Percentiles rank a stretch among this genome's conserved stretches.
phyloP scores from a whole-genome alignment of 2,113 vertebrate genomes.

The Protobothrops flavoviridis region DNA sequence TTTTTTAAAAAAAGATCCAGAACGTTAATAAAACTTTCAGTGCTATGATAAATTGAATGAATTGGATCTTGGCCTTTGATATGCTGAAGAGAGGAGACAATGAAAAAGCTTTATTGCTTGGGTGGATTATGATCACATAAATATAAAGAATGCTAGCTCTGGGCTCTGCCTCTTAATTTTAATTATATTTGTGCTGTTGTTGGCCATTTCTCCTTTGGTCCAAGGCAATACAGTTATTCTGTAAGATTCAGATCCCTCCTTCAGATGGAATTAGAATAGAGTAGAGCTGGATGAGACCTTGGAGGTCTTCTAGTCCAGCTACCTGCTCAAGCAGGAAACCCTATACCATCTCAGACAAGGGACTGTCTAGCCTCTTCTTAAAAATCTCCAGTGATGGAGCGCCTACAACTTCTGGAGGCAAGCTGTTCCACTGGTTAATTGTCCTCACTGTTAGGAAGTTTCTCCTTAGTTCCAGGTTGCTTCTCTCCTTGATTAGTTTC shows the following conservation, averaged over 20 bases:
- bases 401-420: too few species aligned
- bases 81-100: background rate
- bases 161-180: background rate
- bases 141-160: background rate
- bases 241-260: background rate
- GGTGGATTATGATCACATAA: background rate
- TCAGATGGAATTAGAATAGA: background rate
- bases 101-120: background rate
- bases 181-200: background rate
- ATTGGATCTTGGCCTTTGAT: background rate
- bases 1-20: background rate
- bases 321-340: too few species aligned
- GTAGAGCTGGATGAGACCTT: too few species aligned
- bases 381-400: too few species aligned
- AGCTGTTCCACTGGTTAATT: too few species aligned
- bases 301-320: too few species aligned
- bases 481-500: too few species aligned
- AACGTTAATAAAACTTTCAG: constrained; percentile 22
- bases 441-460: too few species aligned
- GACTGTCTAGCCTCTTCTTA: too few species aligned
- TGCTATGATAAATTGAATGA: background rate
- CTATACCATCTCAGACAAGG: too few species aligned
- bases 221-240: background rate
- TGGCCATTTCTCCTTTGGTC: background rate
- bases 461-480: too few species aligned